These are phyloP conservation scores for Parazoanthus swiftii DNA, from an alignment of 92 coral and sea anemone genomes.

Conservation along the genomic window DNA sequence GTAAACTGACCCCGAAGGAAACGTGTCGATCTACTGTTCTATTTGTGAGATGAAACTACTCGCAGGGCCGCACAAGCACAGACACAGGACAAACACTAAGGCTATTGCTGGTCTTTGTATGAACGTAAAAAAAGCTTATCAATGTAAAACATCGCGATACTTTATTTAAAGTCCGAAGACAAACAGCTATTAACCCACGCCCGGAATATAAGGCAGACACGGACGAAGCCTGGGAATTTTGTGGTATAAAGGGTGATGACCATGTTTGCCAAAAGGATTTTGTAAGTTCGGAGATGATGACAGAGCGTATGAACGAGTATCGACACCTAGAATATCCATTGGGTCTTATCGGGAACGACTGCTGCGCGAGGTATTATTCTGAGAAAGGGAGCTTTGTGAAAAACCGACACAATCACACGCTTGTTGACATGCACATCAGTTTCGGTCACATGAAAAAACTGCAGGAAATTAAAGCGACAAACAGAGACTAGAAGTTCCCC, in stretches of 20 bases:
- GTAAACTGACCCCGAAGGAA: too few relatives aligned
- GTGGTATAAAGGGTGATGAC: conserved; percentile 46
- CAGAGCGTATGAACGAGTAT: conserved; percentile 20
- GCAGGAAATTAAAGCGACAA: conserved; percentile 52
- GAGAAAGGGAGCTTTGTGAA: not conserved
- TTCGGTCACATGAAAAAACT: not conserved
- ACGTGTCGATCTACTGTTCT: too few relatives aligned
- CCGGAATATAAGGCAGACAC: conserved; percentile 47
- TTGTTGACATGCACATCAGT: not conserved
- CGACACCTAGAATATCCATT: too few relatives aligned
- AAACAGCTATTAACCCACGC: conserved; percentile 52
- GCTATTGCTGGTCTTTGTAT: conserved; percentile 42
- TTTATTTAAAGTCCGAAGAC: conserved; percentile 53
- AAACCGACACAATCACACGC: not conserved
- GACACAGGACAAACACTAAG: conserved; percentile 45
- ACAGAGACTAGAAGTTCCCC: conserved; percentile 49
- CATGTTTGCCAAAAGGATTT: conserved; percentile 49
- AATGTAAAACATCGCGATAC: conserved; percentile 21
- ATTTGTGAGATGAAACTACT: too few relatives aligned
- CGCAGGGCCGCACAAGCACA: not conserved
- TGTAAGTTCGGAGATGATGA: conserved; percentile 48
- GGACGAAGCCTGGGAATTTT: conserved; percentile 62
- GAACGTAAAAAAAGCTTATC: conserved; percentile 35
- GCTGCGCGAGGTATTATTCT: too few relatives aligned
- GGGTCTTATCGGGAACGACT: too few relatives aligned